Evolutionary conservation across 2,888 invertebrate species (phyloP).

Genomic region (Parthenolecanium corni): DNA sequence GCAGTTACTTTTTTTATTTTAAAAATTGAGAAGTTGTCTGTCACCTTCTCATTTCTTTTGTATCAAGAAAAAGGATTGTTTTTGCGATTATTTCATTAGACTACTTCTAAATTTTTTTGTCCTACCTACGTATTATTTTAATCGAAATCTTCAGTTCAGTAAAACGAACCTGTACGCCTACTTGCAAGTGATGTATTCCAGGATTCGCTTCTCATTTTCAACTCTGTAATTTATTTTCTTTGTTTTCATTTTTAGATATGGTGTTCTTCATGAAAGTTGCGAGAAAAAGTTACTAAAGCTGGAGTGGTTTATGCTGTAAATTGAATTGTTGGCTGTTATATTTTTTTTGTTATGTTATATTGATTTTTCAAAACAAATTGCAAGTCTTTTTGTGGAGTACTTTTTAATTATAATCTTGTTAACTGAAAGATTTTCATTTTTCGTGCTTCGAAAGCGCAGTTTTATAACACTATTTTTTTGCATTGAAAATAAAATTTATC

Average conservation of each 20-base stretch:
- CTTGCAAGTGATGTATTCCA: background rate
- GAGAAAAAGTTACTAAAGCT: slow-evolving; percentile 46
- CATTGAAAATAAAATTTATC: too few relatives aligned
- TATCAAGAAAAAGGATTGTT: too few relatives aligned
- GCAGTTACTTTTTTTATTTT: too few relatives aligned
- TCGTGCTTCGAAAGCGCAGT: too few relatives aligned
- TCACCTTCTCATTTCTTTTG: too few relatives aligned
- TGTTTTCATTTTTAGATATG: slow-evolving; percentile 57
- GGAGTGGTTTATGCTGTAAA: background rate
- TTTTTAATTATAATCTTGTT: too few relatives aligned
- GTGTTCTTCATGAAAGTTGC: slow-evolving; percentile 85
- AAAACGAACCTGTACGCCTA: background rate
- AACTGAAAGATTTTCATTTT: too few relatives aligned
- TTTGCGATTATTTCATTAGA: too few relatives aligned
- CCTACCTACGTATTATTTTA: background rate
- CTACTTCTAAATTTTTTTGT: background rate
- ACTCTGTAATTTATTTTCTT: slow-evolving; percentile 12
- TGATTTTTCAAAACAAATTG: background rate
- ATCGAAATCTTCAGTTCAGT: background rate
- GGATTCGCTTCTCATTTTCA: background rate
- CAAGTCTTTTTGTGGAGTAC: too few relatives aligned
- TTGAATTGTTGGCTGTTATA: too few relatives aligned
- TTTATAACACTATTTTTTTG: too few relatives aligned
- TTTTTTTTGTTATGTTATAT: background rate
- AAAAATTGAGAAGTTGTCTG: too few relatives aligned